Conservation (phyloP, 2,888 invertebrate species). For the Hyalella azteca region DNA sequence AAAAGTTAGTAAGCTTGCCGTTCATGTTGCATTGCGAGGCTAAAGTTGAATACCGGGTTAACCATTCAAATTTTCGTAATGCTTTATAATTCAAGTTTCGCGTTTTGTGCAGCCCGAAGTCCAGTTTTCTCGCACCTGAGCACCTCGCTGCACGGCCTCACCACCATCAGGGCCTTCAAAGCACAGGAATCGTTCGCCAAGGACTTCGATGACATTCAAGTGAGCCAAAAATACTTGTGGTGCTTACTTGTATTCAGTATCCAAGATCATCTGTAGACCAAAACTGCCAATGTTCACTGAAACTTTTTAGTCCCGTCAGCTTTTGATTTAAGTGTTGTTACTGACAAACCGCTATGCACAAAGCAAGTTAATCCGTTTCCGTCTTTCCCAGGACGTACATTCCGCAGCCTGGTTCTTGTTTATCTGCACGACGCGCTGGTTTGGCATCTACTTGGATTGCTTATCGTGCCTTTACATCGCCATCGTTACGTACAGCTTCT, state of each 20-base stretch:
- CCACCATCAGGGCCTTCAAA: slow-evolving; percentile 87
- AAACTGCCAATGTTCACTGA: too few species aligned
- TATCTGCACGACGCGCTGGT: slow-evolving; percentile 86
- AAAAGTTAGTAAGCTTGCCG: too few species aligned
- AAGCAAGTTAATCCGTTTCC: too few species aligned
- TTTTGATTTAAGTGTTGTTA: too few species aligned
- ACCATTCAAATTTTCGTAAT: background rate
- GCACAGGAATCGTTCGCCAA: slow-evolving; percentile 77
- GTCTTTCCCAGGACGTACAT: slow-evolving; percentile 72
- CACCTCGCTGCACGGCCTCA: slow-evolving; percentile 85
- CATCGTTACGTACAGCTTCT: slow-evolving; percentile 83
- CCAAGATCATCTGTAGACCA: too few species aligned
- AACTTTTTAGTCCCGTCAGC: too few species aligned
- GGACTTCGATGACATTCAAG: slow-evolving; percentile 61
- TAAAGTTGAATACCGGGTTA: too few species aligned
- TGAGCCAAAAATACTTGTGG: too few species aligned
- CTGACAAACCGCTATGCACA: too few species aligned
- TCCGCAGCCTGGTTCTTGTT: slow-evolving; percentile 92
- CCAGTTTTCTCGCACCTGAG: slow-evolving; percentile 95
- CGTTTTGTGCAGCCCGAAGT: slow-evolving; percentile 53
- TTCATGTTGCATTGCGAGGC: too few species aligned
- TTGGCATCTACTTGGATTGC: slow-evolving; percentile 90
- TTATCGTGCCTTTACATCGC: slow-evolving; percentile 86
- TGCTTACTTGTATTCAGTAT: too few species aligned
- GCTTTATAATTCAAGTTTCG: background rate